Conservation (phyloP, 2,888 invertebrate species). For the Caenorhabditis sp. region DNA sequence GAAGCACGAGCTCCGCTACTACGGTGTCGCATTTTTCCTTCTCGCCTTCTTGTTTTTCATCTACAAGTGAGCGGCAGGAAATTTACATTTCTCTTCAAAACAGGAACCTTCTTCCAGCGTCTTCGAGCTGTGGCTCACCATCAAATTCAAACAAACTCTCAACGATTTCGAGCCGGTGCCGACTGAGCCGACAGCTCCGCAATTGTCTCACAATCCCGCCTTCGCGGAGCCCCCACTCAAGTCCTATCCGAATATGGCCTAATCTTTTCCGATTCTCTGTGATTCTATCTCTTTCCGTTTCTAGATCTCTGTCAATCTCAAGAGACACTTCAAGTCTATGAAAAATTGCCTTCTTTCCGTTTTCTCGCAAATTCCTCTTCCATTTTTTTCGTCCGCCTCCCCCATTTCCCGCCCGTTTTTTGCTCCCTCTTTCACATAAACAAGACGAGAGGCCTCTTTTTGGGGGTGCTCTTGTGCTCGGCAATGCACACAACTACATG, state of each 20-base stretch:
- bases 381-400: conserved; percentile 10
- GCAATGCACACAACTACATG: neutral
- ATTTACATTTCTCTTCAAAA: conserved; percentile 1
- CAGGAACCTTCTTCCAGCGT: conserved; percentile 52
- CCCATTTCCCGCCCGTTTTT: conserved; percentile 14
- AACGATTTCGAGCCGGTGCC: conserved; percentile 60
- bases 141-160: conserved; percentile 63
- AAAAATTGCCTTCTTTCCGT: neutral
- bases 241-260: conserved; percentile 48
- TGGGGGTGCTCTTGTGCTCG: no score
- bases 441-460: conserved; percentile 1
- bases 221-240: conserved; percentile 57
- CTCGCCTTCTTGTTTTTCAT: conserved; percentile 51
- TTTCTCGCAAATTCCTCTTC: neutral
- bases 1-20: conserved; percentile 57
- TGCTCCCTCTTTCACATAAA: conserved; percentile 7
- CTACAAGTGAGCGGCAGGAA: conserved; percentile 51
- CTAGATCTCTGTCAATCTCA: conserved; percentile 26
- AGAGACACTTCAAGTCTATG: conserved; percentile 18
- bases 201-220: conserved; percentile 63
- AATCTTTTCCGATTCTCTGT: neutral
- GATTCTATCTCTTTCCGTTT: conserved; percentile 3
- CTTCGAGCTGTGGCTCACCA: conserved; percentile 60
- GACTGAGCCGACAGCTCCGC: conserved; percentile 61
- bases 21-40: conserved; percentile 54